These are phyloP conservation scores for Gorsachius magnificus DNA, from an alignment of 2,797 vertebrate species.

Conservation along the genomic window DNA sequence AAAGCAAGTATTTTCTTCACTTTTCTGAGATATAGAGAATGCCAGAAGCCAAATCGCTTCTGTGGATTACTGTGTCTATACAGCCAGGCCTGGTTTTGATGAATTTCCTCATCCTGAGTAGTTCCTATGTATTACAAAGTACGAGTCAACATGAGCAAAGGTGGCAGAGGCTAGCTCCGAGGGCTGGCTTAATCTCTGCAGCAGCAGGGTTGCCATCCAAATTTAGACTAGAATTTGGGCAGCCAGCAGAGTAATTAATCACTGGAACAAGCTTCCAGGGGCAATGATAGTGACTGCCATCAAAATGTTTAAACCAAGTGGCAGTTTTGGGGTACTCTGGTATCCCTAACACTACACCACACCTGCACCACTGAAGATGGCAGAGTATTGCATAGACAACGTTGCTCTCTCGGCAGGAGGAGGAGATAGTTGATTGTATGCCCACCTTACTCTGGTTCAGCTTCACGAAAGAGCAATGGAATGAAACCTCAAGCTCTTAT, in stretches of 20 bases:
- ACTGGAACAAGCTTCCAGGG: background rate
- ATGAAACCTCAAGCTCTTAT: background rate
- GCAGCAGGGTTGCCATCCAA: background rate
- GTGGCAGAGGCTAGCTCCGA: background rate
- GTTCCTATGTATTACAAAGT: background rate
- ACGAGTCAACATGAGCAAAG: background rate
- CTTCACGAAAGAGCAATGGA: background rate
- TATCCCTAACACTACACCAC: background rate
- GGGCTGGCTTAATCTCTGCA: background rate
- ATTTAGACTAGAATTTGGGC: background rate
- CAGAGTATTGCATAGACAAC: background rate
- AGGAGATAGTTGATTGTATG: accelerated
- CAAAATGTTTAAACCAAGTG: background rate
- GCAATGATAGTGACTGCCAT: background rate
- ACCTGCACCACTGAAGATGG: background rate
- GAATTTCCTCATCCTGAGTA: background rate
- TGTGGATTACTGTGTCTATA: accelerated
- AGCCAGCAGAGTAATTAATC: background rate
- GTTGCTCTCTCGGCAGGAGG: background rate
- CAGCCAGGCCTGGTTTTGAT: background rate
- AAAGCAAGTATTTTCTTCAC: background rate
- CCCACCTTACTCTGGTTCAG: background rate
- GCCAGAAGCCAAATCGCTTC: background rate
- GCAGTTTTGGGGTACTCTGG: background rate
- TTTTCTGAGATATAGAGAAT: background rate